Evolutionary conservation across 2,888 invertebrate genomes (phyloP).

Genomic region (Cerceris ruficornis): DNA sequence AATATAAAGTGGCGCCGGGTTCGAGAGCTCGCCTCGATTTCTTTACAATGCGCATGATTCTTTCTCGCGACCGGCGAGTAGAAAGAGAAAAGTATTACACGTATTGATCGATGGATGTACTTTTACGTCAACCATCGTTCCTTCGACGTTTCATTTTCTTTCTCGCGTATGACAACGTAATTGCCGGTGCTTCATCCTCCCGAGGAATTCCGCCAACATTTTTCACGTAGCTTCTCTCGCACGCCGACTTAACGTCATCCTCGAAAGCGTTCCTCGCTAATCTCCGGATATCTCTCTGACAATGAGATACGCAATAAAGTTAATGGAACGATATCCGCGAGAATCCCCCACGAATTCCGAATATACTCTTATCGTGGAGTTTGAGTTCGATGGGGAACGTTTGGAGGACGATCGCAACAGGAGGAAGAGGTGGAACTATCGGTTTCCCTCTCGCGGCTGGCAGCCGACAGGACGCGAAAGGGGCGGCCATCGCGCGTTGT

Average conservation of each 20-base stretch:
- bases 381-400: too few relatives aligned
- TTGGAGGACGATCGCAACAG: not conserved
- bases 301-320: too few relatives aligned
- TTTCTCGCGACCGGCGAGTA: not conserved
- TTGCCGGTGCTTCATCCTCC: not conserved
- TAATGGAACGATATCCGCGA: too few relatives aligned
- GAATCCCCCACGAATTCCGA: too few relatives aligned
- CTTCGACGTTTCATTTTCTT: conserved; percentile 8
- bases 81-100: conserved; percentile 21
- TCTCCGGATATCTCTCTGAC: too few relatives aligned
- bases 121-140: conserved; percentile 33
- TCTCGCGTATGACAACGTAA: conserved; percentile 18
- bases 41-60: conserved; percentile 30
- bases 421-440: conserved; percentile 1
- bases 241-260: not conserved
- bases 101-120: conserved; percentile 38
- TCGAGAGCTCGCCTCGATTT: conserved; percentile 40
- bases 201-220: not conserved
- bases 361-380: too few relatives aligned
- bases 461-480: conserved; percentile 45
- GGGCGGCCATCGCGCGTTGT: conserved; percentile 54
- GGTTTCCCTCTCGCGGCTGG: conserved; percentile 2
- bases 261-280: too few relatives aligned
- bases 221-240: not conserved
- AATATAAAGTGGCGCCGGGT: conserved; percentile 55